A percentile compares a stretch with the other conserved stretches of the same genome.
Conservation (phyloP, 53 echinoderm and acorn worm genomes). For the Holothuria scabra region DNA sequence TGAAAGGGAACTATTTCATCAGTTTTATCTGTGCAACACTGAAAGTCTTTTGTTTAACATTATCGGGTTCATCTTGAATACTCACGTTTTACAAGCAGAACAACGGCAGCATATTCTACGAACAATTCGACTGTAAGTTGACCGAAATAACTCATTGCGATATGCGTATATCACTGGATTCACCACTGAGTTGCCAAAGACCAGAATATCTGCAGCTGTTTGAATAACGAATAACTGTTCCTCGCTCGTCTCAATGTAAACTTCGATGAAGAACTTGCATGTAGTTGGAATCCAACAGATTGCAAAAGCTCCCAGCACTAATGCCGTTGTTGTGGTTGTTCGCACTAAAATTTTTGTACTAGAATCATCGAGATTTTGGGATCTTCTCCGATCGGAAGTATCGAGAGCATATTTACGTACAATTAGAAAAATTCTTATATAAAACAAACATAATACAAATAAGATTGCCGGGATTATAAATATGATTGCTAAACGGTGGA, state of each 20-base stretch:
- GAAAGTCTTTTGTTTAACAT: no score
- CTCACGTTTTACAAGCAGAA: no score
- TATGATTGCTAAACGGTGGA: neutral
- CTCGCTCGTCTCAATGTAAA: neutral
- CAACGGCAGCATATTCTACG: no score
- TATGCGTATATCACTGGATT: slow-evolving; percentile 34
- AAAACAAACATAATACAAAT: slow-evolving; percentile 6
- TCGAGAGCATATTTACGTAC: neutral
- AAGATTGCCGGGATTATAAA: neutral
- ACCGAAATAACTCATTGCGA: slow-evolving; percentile 16
- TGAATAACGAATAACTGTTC: slow-evolving; percentile 26
- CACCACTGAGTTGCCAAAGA: slow-evolving; percentile 35
- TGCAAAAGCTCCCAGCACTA: slow-evolving; percentile 30
- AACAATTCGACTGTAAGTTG: neutral
- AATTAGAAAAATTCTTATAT: slow-evolving; percentile 19
- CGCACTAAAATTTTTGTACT: neutral
- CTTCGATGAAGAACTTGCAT: slow-evolving; percentile 21
- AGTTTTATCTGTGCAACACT: no score
- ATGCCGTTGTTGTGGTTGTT: slow-evolving; percentile 25
- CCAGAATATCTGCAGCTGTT: slow-evolving; percentile 18
- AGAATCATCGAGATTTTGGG: neutral
- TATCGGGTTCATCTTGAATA: no score
- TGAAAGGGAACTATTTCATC: no score
- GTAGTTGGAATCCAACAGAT: slow-evolving; percentile 28
- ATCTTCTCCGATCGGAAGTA: neutral